Evolutionary conservation across 2,113 vertebrate genomes (phyloP).

Genomic region (Corythoichthys intestinalis): DNA sequence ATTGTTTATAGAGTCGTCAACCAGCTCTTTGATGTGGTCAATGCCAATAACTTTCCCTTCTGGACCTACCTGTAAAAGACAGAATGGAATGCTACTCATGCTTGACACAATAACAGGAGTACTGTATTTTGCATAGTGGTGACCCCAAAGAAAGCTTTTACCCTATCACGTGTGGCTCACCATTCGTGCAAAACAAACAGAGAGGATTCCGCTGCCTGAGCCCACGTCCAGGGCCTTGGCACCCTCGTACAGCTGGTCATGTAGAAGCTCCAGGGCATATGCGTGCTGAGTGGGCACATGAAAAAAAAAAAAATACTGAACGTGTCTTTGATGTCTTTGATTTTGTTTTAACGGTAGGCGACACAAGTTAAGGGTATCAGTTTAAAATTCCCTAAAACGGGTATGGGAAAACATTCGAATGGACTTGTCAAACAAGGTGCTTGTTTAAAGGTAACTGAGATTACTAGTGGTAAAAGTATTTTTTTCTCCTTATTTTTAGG

Average conservation of each 20-base stretch:
- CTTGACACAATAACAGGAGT: not conserved
- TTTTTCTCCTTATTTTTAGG: not conserved
- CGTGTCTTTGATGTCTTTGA: not conserved
- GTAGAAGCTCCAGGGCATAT: conserved; percentile 93
- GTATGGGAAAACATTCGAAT: not conserved
- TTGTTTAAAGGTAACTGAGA: not conserved
- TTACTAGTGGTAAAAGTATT: not conserved
- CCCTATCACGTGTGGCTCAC: conserved; percentile 73
- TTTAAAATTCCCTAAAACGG: not conserved
- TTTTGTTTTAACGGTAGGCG: not conserved
- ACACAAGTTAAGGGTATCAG: not conserved
- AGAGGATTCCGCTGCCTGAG: conserved; percentile 96
- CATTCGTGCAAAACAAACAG: conserved; percentile 95
- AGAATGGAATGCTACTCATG: not conserved
- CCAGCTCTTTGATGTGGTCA: conserved; percentile 98
- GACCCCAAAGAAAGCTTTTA: conserved; percentile 37
- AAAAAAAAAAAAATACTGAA: not conserved
- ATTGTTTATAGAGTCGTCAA: conserved; percentile 93
- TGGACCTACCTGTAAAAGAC: conserved; percentile 83
- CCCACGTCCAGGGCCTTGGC: conserved; percentile 97
- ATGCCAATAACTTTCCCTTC: conserved; percentile 97
- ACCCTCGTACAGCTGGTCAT: conserved; percentile 91
- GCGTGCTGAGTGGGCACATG: conserved; percentile 77
- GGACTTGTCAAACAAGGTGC: not conserved
- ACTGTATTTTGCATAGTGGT: not conserved